Percentiles rank a stretch among this genome's conserved stretches.
phyloP scores from a whole-genome alignment of 1,140 invertebrate species.

The Teleogryllus occipitalis region DNA sequence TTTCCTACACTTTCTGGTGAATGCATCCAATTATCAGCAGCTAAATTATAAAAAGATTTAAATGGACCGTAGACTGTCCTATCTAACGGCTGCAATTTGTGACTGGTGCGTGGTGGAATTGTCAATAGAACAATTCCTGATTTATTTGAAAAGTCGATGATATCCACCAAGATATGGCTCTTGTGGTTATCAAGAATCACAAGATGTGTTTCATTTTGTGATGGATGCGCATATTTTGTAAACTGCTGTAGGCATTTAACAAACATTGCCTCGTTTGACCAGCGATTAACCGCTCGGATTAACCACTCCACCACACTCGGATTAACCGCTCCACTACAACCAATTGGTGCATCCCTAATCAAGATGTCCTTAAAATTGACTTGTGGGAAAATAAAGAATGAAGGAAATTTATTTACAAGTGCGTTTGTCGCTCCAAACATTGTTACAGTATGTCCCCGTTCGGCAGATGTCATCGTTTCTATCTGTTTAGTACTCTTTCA shows the following conservation, averaged over 20 bases:
- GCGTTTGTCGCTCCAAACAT: too few relatives aligned
- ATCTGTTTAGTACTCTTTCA: conserved; percentile 33
- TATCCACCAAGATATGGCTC: conserved; percentile 17
- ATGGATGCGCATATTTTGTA: conserved; percentile 15
- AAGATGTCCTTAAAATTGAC: conserved; percentile 10
- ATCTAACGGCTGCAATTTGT: conserved; percentile 18
- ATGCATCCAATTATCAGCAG: conserved; percentile 28
- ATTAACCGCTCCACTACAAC: conserved; percentile 13
- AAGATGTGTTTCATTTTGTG: conserved; percentile 19
- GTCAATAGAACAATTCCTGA: conserved; percentile 22
- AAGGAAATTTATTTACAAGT: too few relatives aligned
- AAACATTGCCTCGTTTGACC: conserved; percentile 23
- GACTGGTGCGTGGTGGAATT: conserved; percentile 11
- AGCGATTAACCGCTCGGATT: too few relatives aligned
- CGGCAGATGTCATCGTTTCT: conserved; percentile 32
- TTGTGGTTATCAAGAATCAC: conserved; percentile 28
- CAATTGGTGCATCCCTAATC: conserved; percentile 20
- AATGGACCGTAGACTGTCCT: conserved; percentile 32
- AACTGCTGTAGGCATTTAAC: conserved; percentile 18
- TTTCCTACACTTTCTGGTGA: conserved; percentile 26
- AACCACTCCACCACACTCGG: too few relatives aligned
- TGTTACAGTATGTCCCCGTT: too few relatives aligned
- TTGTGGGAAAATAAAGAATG: too few relatives aligned
- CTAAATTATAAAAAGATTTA: conserved; percentile 39
- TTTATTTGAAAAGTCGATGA: conserved; percentile 19